Conservation (phyloP, 2,113 vertebrate species). For the Panthera tigris region DNA sequence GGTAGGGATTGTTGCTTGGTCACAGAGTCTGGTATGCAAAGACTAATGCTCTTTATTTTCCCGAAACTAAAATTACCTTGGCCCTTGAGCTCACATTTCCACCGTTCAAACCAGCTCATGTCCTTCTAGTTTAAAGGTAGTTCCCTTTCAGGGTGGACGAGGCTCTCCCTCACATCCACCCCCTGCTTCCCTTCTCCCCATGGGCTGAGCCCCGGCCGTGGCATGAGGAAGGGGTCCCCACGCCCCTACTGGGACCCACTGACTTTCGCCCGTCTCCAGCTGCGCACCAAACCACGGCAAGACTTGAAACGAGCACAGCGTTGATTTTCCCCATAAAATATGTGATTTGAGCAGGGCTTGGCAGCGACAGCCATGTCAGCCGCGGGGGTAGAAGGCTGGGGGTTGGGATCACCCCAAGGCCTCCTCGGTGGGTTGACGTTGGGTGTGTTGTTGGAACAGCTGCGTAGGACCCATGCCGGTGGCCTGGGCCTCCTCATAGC, state of each 20-base stretch:
- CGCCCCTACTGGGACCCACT: neutral
- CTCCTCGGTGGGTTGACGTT: neutral
- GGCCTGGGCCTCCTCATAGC: neutral
- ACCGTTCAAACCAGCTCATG: neutral
- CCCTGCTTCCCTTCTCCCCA: neutral
- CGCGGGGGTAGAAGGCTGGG: neutral
- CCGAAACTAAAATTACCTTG: constrained; percentile 34
- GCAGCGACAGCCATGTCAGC: neutral
- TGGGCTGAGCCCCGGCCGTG: neutral
- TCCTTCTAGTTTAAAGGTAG: neutral
- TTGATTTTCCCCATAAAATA: neutral
- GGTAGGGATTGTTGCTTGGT: neutral
- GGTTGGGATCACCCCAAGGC: neutral
- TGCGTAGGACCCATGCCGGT: neutral
- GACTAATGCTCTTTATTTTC: constrained; percentile 39
- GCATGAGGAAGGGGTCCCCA: neutral
- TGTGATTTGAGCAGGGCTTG: neutral
- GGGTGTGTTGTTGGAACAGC: neutral
- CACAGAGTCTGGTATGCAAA: constrained; percentile 19
- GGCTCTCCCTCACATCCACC: neutral
- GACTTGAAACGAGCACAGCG: neutral
- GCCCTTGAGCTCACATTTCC: neutral
- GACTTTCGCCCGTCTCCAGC: neutral
- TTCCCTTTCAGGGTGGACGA: neutral
- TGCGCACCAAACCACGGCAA: neutral